Evolutionary conservation across 2,797 vertebrate genomes (phyloP).

Genomic region (Brachymystax lenok): DNA sequence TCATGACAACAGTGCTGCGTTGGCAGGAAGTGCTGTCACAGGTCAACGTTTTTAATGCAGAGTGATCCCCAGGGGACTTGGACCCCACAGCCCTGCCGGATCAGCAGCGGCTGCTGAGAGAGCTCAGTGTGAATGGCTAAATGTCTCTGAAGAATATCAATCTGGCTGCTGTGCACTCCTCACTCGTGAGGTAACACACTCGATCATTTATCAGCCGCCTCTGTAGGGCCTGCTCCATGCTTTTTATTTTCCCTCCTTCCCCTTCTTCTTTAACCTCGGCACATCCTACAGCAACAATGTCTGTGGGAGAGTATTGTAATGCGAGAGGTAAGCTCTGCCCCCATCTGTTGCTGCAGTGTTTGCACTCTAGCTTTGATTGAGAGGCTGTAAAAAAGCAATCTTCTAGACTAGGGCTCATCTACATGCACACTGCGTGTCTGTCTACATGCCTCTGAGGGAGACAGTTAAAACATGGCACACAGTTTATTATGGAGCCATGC

Average conservation of each 20-base stretch:
- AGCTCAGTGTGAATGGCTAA: slow-evolving; percentile 34
- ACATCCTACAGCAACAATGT: neutral
- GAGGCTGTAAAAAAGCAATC: slow-evolving; percentile 70
- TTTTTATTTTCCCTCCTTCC: neutral
- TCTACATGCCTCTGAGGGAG: slow-evolving; percentile 33
- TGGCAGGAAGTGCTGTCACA: slow-evolving; percentile 71
- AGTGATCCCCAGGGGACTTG: slow-evolving; percentile 53
- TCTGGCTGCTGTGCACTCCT: slow-evolving; percentile 41
- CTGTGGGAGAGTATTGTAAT: neutral
- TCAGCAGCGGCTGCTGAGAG: slow-evolving; percentile 58
- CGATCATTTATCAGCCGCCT: neutral
- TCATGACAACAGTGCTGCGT: slow-evolving; percentile 64
- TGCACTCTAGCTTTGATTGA: slow-evolving; percentile 61
- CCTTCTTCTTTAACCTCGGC: slow-evolving; percentile 27
- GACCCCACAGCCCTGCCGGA: slow-evolving; percentile 66
- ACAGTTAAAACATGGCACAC: slow-evolving; percentile 47
- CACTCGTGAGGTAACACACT: neutral
- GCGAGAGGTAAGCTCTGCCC: slow-evolving; percentile 31
- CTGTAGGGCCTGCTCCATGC: slow-evolving; percentile 1
- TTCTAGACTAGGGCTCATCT: slow-evolving; percentile 34
- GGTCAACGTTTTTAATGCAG: slow-evolving; percentile 69
- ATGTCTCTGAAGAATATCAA: slow-evolving; percentile 66
- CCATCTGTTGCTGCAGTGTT: slow-evolving; percentile 43
- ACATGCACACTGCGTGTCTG: slow-evolving; percentile 1
- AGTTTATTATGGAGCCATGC: slow-evolving; percentile 48